Evolutionary conservation across 2,797 vertebrate species (phyloP), one percentile per base, ranked within the genome.

Genomic region (Sphenodon punctatus): DNA sequence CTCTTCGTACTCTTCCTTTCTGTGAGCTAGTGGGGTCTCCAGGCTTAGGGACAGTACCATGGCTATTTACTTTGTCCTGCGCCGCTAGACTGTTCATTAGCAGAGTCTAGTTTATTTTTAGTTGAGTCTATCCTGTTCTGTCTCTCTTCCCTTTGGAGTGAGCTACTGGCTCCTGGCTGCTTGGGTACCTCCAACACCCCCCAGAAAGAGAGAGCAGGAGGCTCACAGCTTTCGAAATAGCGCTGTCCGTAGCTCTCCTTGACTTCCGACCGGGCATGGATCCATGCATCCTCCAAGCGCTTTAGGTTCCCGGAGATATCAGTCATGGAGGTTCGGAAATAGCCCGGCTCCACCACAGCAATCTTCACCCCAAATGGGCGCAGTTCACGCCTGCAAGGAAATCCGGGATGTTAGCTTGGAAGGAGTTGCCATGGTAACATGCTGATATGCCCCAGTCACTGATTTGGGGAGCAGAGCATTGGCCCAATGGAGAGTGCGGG

Each of bases 381-480:
- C 60, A 95, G 90, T 60, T 95, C 93, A 2, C 91, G 39, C 75
- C 94, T 94, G 73, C 41, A 90, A 87, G 22, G 14, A 20, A 45
- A 46, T 6, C 56, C 25, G 23, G 42, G 59, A 36, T 38, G 25
- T 30, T 56, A 15, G 6, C 10, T 45, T 60, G 12, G n/a, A n/a
- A n/a, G n/a, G n/a, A n/a, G n/a, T n/a, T n/a, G n/a, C n/a, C n/a
- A n/a, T n/a, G n/a, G n/a, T n/a, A n/a, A n/a, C n/a, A n/a, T n/a
- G n/a, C n/a, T n/a, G n/a, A n/a, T n/a, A n/a, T n/a, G n/a, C n/a
- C n/a, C n/a, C n/a, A n/a, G n/a, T n/a, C n/a, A n/a, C n/a, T n/a
- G n/a, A n/a, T n/a, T n/a, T n/a, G n/a, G n/a, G n/a, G n/a, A n/a
- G n/a, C n/a, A n/a, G n/a, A n/a, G n/a, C n/a, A n/a, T n/a, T n/a